These are phyloP conservation scores for Trachymyrmex septentrionalis DNA, from an alignment of 1,140 invertebrate genomes.

Conservation along the genomic window DNA sequence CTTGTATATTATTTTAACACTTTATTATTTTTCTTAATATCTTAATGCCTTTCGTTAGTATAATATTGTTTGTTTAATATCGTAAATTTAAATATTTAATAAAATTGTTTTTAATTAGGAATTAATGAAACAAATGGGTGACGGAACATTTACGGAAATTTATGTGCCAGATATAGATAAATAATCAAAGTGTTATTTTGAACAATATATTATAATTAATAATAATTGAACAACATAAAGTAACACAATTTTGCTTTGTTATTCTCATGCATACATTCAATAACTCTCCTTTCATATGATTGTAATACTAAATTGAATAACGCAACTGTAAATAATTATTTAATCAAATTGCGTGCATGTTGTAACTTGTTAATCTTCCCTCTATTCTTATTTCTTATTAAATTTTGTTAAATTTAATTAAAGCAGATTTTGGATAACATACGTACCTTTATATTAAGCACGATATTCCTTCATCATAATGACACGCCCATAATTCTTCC, in stretches of 20 bases:
- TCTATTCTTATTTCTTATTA: not conserved
- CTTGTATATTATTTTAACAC: no score
- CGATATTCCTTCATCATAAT: not conserved
- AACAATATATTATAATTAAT: no score
- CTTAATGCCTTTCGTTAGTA: no score
- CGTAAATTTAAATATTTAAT: no score
- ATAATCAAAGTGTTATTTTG: not conserved
- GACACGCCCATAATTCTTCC: not conserved
- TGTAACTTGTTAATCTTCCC: not conserved
- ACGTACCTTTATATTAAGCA: not conserved
- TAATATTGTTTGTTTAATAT: no score
- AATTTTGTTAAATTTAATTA: not conserved
- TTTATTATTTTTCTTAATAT: no score
- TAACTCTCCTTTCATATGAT: not conserved
- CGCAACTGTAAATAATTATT: not conserved
- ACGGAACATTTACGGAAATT: no score
- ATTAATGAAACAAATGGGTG: no score
- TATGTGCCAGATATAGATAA: no score
- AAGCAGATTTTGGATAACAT: not conserved
- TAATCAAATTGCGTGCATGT: not conserved
- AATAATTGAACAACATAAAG: not conserved
- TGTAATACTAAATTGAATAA: slow-evolving; percentile 2
- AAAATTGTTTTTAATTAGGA: no score
- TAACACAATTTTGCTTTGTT: not conserved
- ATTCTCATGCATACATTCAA: not conserved